Conservation (phyloP, 2,888 invertebrate genomes). For the Allygus modestus region DNA sequence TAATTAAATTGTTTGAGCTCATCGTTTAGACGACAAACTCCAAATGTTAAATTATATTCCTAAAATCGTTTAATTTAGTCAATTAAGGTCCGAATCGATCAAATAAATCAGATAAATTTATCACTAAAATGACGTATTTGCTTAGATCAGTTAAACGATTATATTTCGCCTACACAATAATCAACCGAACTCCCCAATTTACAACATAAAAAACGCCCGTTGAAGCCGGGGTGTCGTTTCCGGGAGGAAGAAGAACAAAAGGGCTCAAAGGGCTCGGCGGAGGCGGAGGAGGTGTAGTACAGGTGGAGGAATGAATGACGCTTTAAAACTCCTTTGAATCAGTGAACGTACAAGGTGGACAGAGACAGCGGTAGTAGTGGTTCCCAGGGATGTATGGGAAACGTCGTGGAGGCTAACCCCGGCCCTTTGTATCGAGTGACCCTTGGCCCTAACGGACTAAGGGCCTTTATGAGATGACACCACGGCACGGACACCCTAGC, state of each 20-base stretch:
- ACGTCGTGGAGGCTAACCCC: background rate
- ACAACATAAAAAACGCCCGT: background rate
- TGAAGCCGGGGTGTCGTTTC: slow-evolving; percentile 2
- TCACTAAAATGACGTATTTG: too few species aligned
- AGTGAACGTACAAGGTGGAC: slow-evolving; percentile 21
- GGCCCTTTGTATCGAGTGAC: slow-evolving; percentile 44
- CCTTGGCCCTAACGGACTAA: slow-evolving; percentile 52
- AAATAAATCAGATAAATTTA: too few species aligned
- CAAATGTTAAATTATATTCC: too few species aligned
- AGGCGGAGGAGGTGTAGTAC: slow-evolving; percentile 26
- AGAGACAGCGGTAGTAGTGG: background rate
- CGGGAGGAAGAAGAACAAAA: slow-evolving; percentile 47
- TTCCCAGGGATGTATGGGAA: slow-evolving; percentile 55
- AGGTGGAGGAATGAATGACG: slow-evolving; percentile 50
- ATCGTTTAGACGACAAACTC: too few species aligned
- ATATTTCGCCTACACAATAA: too few species aligned
- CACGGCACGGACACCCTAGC: slow-evolving; percentile 18
- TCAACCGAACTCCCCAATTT: background rate
- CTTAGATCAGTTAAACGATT: too few species aligned
- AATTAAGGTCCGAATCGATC: too few species aligned
- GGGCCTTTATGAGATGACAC: slow-evolving; percentile 50
- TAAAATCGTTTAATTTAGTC: too few species aligned
- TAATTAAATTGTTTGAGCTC: too few species aligned
- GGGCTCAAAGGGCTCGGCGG: background rate
- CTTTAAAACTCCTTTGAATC: slow-evolving; percentile 17